Evolutionary conservation across 1,140 invertebrate species (phyloP).

Genomic region (Oncopeltus fasciatus): DNA sequence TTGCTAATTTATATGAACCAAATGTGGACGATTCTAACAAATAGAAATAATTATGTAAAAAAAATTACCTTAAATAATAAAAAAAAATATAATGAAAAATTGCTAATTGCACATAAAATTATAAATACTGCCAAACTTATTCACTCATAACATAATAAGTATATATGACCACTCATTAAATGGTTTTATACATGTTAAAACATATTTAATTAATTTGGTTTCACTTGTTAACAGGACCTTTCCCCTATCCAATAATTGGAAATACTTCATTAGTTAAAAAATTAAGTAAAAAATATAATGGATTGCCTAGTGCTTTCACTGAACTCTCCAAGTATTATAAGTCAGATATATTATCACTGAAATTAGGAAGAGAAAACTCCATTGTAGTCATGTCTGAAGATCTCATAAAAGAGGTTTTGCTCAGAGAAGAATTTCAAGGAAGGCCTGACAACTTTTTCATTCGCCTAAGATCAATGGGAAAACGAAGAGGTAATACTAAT

Average conservation of each 20-base stretch:
- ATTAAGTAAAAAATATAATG: conserved; percentile 36
- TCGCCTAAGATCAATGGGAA: conserved; percentile 50
- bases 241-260: conserved; percentile 49
- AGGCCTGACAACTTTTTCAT: conserved; percentile 59
- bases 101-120: too few species aligned
- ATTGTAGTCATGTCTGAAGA: conserved; percentile 45
- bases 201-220: too few species aligned
- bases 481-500: conserved; percentile 35
- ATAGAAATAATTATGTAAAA: too few species aligned
- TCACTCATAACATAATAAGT: too few species aligned
- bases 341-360: conserved; percentile 47
- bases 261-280: conserved; percentile 40
- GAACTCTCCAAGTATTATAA: conserved; percentile 42
- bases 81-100: too few species aligned
- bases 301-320: conserved; percentile 44
- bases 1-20: too few species aligned
- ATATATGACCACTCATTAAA: too few species aligned
- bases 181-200: too few species aligned
- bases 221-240: too few species aligned
- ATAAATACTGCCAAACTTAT: too few species aligned
- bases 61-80: too few species aligned
- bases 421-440: conserved; percentile 48
- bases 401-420: conserved; percentile 42
- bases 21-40: too few species aligned
- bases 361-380: conserved; percentile 43